Evolutionary conservation across 2,888 invertebrate species (phyloP), one percentile per base, ranked within the genome.

Genomic region (Myopa tessellatipennis): DNA sequence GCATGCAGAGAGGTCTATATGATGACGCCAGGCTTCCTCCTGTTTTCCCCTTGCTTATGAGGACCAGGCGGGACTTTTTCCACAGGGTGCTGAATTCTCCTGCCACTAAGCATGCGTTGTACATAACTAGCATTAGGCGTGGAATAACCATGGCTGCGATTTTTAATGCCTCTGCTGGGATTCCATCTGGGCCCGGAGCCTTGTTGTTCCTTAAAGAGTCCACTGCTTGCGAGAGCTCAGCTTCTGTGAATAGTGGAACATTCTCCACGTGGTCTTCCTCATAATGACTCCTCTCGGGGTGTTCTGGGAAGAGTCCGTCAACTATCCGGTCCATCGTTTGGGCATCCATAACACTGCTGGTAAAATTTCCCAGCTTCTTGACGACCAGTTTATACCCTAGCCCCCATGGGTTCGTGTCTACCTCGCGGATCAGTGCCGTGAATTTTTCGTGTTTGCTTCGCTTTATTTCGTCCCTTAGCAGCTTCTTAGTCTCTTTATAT

Each of bases 21-120:
- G 68, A 40, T 7, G 68, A 45, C 26, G 40, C 45, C 4, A 50
- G 40, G 14, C 50, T 68, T 14, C 45, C 45, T 18, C 40, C 38
- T 67, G 68, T n/a, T n/a, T 68, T 36, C 4, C 45, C 68, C 40
- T 68, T 68, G 6, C 68, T 68, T 38, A 68, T 40, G 5, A 68
- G 26, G 1, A 40, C 68, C 4, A 68, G 50, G 14, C 68, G 68
- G 4, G 40, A 16, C 26, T 26, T 40, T 34, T 68, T 68, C 68
- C 68, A 68, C 10, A n/a, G 1, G 58, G 58, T 58, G n/a, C 26
- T 26, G 50, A 68, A 68, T n/a, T 45, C 16, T 8, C 45, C 40
- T 6, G n/a, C 68, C 5, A 14, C 6, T 6, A 68, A 26, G 38
- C 68, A 68, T 6, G 18, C 14, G n/a, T 68, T 68, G 38, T 68